A percentile compares a stretch with the other conserved stretches of the same genome.
phyloP scores from a whole-genome alignment of 2,113 vertebrate species.

The Pterocles orientalis region DNA sequence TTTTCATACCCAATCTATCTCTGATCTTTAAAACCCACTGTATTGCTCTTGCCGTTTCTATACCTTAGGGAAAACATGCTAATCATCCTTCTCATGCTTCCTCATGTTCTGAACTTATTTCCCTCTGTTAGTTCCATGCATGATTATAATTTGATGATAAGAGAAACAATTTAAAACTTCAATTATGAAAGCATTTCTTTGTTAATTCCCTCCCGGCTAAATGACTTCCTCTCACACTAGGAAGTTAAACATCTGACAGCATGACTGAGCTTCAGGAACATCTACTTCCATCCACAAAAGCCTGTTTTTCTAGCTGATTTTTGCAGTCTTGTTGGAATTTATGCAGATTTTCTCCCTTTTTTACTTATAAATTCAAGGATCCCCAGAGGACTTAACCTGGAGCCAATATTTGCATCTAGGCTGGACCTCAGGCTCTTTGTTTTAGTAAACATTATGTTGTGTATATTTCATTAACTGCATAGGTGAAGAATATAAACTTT shows the following conservation, averaged over 20 bases:
- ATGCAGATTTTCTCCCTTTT: background rate
- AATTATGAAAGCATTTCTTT: slow-evolving; percentile 44
- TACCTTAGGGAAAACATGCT: background rate
- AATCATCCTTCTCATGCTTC: slow-evolving; percentile 5
- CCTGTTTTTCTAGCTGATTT: background rate
- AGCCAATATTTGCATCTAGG: background rate
- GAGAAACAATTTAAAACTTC: slow-evolving; percentile 40
- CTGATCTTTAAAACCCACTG: background rate
- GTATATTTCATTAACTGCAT: background rate
- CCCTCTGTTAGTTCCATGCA: background rate
- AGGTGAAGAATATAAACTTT: background rate
- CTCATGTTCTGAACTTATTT: background rate
- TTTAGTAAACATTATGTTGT: background rate
- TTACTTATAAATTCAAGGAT: background rate
- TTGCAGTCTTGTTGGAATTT: background rate
- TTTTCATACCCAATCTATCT: background rate
- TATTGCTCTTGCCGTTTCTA: background rate
- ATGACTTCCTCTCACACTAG: slow-evolving; percentile 40
- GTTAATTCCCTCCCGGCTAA: slow-evolving; percentile 37
- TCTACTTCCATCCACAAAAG: background rate
- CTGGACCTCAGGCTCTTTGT: background rate
- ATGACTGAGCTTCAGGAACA: background rate
- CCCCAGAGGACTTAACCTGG: background rate
- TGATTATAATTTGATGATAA: slow-evolving; percentile 38
- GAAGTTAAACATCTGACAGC: slow-evolving; percentile 50